phyloP scores from a whole-genome alignment of 2,113 vertebrate genomes.

The Tapirus terrestris region DNA sequence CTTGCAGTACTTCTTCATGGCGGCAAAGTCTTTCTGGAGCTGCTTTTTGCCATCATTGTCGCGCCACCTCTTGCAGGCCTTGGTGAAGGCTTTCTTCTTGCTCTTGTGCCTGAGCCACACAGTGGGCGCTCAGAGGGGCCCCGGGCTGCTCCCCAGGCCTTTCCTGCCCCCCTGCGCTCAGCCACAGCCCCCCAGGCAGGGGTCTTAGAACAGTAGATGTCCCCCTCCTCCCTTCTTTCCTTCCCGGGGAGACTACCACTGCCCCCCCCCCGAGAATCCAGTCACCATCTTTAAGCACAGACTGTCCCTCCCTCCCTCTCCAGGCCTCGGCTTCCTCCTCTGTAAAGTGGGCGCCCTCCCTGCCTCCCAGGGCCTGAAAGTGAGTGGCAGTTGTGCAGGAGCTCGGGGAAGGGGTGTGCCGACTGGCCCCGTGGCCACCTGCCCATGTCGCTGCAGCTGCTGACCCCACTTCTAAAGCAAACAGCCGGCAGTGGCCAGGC shows the following conservation, averaged over 20 bases:
- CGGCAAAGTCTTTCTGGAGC: conserved; percentile 88
- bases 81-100: conserved; percentile 91
- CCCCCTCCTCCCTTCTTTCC: background rate
- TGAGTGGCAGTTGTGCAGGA: background rate
- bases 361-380: background rate
- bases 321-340: background rate
- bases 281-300: background rate
- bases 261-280: background rate
- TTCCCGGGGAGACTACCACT: background rate
- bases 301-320: too few relatives aligned
- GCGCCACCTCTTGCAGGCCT: conserved; percentile 90
- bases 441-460: rapidly evolving
- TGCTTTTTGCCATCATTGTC: conserved; percentile 86
- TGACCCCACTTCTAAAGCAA: background rate
- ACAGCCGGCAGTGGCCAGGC: background rate
- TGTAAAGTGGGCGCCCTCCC: background rate
- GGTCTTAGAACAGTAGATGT: background rate
- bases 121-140: background rate
- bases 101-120: conserved; percentile 86
- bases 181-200: background rate
- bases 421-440: background rate
- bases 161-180: background rate
- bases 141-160: rapidly evolving
- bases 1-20: conserved; percentile 91
- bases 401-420: background rate